Base-by-base conservation (phyloP, 2,113 vertebrate genomes). In the Morone chrysops region DNA sequence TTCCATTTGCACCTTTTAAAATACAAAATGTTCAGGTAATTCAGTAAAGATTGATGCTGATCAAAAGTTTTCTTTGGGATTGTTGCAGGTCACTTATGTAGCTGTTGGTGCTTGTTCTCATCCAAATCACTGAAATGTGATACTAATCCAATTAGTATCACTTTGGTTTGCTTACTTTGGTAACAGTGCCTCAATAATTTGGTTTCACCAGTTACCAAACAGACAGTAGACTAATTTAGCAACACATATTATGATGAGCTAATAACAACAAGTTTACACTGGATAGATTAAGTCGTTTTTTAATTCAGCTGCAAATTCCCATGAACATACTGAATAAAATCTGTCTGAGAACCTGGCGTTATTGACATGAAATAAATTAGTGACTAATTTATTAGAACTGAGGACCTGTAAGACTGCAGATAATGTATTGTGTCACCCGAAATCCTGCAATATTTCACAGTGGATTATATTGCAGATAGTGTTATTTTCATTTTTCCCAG, bases 401-500 rank as follows among this genome's bases (percentile, higher is more conserved):
- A 70, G 48, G 38, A 22, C 61, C 48, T 36, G 13, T 65, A 4
- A 20, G 9, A 2, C 38, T 70, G 41, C 59, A 56, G 61, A 82
- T 45, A 57, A 18, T 62, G 54, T 25, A 38, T 45, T 11, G 4
- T 36, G 48, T 69, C 41, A 60, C 43, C 73, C 62, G 45, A 84
- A 61, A 40, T 53, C n/a, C 41, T 43, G 31, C 22, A 9, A 4
- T 54, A 20, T 48, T 48, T 69, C 75, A 61, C 14, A 9, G 16
- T 38, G 63, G 59, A 43, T 69, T 69, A 53, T 4, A 6, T 8
- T 31, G 13, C 48, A 63, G 78, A 45, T 20, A 16, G 47, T 51
- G 78, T 62, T 70, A 41, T 80, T 80, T 73, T 63, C 13, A 50
- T 71, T 75, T 83, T 89, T 88, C 86, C 71, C 84, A 89, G 66